Percentiles rank a stretch among this genome's conserved stretches.
Evolutionary conservation across 2,888 invertebrate species (phyloP).

Genomic region (Exocentrus adspersus): DNA sequence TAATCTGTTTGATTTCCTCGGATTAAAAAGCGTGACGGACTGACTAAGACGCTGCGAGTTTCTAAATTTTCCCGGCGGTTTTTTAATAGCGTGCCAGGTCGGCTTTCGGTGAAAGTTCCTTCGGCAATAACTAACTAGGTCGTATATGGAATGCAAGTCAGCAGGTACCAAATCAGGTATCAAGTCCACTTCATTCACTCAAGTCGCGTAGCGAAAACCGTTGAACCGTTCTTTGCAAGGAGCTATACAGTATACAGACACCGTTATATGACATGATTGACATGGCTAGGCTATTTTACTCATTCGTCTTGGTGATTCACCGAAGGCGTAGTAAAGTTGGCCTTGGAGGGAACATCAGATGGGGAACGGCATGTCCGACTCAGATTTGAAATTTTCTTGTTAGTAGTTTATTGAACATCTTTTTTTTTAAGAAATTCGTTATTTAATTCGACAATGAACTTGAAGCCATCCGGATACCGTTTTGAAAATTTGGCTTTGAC

Average conservation of each 20-base stretch:
- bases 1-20: not conserved
- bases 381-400: too few species aligned
- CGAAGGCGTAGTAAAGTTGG: not conserved
- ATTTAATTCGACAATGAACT: too few species aligned
- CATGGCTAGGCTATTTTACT: too few species aligned
- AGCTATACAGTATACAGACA: constrained; percentile 6
- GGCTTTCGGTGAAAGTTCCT: constrained; percentile 40
- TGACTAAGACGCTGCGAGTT: constrained; percentile 15
- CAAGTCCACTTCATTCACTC: constrained; percentile 16
- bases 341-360: not conserved
- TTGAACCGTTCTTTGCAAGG: constrained; percentile 33
- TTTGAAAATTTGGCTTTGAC: too few species aligned
- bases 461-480: too few species aligned
- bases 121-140: constrained; percentile 38
- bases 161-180: constrained; percentile 20
- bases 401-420: too few species aligned
- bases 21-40: constrained; percentile 24
- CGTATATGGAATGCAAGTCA: constrained; percentile 28
- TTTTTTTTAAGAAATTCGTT: too few species aligned
- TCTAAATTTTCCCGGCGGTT: constrained; percentile 25
- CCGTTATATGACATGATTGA: too few species aligned
- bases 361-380: too few species aligned
- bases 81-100: constrained; percentile 15
- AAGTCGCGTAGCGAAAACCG: constrained; percentile 13
- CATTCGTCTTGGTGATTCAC: not conserved